phyloP scores from a whole-genome alignment of 2,113 vertebrate genomes.

The Antigone vipio region DNA sequence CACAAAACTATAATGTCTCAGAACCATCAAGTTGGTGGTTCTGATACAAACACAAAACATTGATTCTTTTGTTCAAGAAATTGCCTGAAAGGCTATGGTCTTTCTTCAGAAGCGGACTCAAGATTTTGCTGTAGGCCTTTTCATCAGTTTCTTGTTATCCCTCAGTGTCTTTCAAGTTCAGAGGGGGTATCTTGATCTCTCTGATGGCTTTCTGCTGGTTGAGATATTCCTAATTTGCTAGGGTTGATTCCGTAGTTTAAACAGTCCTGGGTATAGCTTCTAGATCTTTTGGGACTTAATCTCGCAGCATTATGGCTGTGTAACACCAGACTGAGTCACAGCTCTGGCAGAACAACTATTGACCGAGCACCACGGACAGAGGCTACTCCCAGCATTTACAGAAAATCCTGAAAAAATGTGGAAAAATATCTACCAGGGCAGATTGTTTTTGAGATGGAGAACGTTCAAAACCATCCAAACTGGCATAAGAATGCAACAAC shows the following conservation, averaged over 20 bases:
- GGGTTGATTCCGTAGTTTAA: neutral
- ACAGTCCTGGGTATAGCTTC: neutral
- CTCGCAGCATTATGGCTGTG: neutral
- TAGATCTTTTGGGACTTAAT: neutral
- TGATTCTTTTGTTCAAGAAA: neutral
- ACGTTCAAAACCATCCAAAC: neutral
- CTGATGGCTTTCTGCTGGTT: neutral
- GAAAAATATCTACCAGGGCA: neutral
- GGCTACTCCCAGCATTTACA: neutral
- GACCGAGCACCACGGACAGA: slow-evolving; percentile 45
- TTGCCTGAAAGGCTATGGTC: neutral
- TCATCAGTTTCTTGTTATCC: neutral
- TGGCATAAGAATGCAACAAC: neutral
- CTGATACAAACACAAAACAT: neutral
- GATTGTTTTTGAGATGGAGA: neutral
- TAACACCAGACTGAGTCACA: neutral
- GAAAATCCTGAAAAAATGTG: neutral
- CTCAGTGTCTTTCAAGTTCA: neutral
- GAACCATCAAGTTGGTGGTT: neutral
- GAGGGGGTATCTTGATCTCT: neutral
- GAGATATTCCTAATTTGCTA: neutral
- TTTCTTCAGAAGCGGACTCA: neutral
- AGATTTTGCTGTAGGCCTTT: neutral
- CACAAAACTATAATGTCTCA: neutral
- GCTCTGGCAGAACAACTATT: neutral